Percentiles rank a stretch among this genome's conserved stretches.
These are phyloP conservation scores for Microctenopoma stevenorrisi DNA, from an alignment of 2,797 vertebrate genomes.

Conservation along the genomic window DNA sequence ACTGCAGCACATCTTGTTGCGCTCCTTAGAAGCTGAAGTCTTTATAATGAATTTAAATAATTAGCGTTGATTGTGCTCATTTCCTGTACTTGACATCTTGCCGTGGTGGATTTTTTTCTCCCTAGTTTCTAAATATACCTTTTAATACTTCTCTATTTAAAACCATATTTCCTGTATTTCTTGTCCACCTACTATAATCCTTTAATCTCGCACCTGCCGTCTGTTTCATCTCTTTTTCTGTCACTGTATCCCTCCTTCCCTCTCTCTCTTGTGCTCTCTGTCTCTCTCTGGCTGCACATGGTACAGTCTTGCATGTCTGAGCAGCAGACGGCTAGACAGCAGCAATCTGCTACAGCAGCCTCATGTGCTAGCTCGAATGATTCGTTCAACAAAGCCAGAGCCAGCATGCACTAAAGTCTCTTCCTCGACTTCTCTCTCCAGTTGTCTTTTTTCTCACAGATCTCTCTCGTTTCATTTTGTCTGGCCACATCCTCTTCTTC, in stretches of 20 bases:
- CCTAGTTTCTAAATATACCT: slow-evolving; percentile 1
- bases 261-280: slow-evolving; percentile 29
- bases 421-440: slow-evolving; percentile 49
- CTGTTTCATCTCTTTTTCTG: slow-evolving; percentile 40
- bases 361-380: slow-evolving; percentile 57
- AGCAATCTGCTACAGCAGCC: slow-evolving; percentile 76
- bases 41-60: too few species aligned
- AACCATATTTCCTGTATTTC: slow-evolving; percentile 5
- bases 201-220: slow-evolving; percentile 56
- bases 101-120: not conserved
- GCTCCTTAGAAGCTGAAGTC: not conserved
- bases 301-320: slow-evolving; percentile 81
- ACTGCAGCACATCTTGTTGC: not conserved
- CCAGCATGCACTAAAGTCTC: slow-evolving; percentile 56
- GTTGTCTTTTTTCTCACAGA: slow-evolving; percentile 32
- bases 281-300: slow-evolving; percentile 71
- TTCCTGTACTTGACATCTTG: slow-evolving; percentile 8
- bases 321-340: slow-evolving; percentile 84
- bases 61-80: not conserved
- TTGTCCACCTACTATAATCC: slow-evolving; percentile 45
- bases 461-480: slow-evolving; percentile 58
- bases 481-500: slow-evolving; percentile 56
- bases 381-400: slow-evolving; percentile 67
- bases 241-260: slow-evolving; percentile 21
- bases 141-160: slow-evolving; percentile 10